A percentile compares a stretch with the other conserved stretches of the same genome.
These are phyloP conservation scores for Philereme vetulata DNA, from an alignment of 2,888 invertebrate species.

Conservation along the genomic window DNA sequence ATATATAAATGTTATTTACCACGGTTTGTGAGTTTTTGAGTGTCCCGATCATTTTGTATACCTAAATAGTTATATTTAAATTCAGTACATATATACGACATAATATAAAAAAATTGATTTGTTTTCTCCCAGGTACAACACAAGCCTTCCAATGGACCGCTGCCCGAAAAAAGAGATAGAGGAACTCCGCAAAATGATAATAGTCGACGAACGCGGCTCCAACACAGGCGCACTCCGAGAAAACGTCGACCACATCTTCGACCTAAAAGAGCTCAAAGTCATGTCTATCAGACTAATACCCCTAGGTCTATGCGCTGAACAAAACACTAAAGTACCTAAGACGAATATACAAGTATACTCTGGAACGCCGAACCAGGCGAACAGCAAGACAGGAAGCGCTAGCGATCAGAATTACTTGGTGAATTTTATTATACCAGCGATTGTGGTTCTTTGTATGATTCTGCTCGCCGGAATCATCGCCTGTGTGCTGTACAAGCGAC, in stretches of 20 bases:
- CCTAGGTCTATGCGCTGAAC: constrained; percentile 83
- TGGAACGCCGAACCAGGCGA: constrained; percentile 55
- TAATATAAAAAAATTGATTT: too few species aligned
- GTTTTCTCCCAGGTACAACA: constrained; percentile 86
- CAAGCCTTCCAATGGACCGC: constrained; percentile 87
- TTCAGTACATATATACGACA: too few species aligned
- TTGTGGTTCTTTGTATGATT: constrained; percentile 94
- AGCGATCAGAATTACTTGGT: constrained; percentile 82
- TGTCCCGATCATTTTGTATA: too few species aligned
- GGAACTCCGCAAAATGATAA: constrained; percentile 87
- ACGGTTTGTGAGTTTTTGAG: too few species aligned
- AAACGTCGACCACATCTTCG: constrained; percentile 87
- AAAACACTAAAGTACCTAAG: constrained; percentile 68
- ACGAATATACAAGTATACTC: constrained; percentile 51
- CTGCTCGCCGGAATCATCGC: constrained; percentile 94
- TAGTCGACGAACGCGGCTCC: constrained; percentile 83
- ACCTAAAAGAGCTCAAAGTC: constrained; percentile 87
- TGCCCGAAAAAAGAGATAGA: constrained; percentile 92
- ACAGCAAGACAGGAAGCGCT: constrained; percentile 58
- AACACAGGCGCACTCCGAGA: constrained; percentile 69
- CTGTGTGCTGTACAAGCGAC: constrained; percentile 92
- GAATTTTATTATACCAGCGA: constrained; percentile 94
- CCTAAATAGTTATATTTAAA: too few species aligned
- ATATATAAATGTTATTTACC: too few species aligned
- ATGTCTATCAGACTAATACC: constrained; percentile 85